These are phyloP conservation scores for Sigmodon hispidus DNA, from an alignment of 2,113 vertebrate species.

Conservation along the genomic window DNA sequence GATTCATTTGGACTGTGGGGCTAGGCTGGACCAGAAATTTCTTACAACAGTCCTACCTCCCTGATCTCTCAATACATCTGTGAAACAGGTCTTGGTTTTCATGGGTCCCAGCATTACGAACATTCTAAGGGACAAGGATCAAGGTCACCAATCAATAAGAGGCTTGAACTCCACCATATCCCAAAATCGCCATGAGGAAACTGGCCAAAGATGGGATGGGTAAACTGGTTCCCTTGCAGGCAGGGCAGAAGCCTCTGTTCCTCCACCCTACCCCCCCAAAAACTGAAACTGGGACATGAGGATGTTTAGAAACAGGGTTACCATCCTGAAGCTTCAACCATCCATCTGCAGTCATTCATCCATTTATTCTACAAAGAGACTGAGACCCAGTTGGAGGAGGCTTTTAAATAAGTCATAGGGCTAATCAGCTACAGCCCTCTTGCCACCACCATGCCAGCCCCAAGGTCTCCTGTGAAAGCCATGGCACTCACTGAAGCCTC, in stretches of 20 bases:
- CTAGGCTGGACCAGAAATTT: no score
- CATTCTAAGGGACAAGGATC: background rate
- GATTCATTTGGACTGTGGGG: no score
- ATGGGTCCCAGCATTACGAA: background rate
- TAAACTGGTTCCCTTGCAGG: background rate
- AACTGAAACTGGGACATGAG: background rate
- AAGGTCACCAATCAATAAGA: background rate
- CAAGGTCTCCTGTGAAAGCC: background rate
- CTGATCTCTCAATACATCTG: background rate
- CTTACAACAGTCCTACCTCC: no score
- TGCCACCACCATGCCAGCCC: background rate
- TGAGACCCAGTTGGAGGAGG: background rate
- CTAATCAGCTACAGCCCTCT: accelerated
- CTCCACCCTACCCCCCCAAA: background rate
- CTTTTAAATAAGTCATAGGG: background rate
- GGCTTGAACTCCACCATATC: background rate
- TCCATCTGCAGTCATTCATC: background rate
- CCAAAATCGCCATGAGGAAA: background rate
- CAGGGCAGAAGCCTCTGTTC: background rate
- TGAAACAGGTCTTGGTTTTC: background rate
- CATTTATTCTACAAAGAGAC: background rate
- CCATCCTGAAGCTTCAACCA: background rate
- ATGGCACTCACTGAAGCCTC: background rate
- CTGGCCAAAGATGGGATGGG: background rate
- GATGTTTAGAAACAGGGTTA: background rate